Percentiles rank a stretch among this genome's conserved stretches.
These are phyloP conservation scores for Heliconius ismenius DNA, from an alignment of 2,888 invertebrate species.

Conservation along the genomic window DNA sequence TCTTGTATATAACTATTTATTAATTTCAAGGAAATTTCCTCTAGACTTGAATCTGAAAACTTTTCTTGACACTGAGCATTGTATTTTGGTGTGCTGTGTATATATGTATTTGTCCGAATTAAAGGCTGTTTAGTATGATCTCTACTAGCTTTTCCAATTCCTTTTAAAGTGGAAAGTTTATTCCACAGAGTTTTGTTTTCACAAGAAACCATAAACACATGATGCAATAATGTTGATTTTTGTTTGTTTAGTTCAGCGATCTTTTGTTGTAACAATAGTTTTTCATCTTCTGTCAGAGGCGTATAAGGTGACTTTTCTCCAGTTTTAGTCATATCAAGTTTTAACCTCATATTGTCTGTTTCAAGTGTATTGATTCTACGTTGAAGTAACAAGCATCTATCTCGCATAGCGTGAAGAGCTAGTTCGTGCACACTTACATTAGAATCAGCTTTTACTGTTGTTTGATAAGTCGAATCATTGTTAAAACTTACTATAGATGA, in stretches of 20 bases:
- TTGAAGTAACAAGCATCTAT: slow-evolving; percentile 89
- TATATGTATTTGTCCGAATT: slow-evolving; percentile 83
- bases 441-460: slow-evolving; percentile 69
- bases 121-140: slow-evolving; percentile 62
- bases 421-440: slow-evolving; percentile 85
- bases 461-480: slow-evolving; percentile 73
- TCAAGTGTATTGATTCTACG: slow-evolving; percentile 86
- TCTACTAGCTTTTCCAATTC: slow-evolving; percentile 58
- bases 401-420: slow-evolving; percentile 90
- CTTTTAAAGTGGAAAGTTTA: slow-evolving; percentile 83
- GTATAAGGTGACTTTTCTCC: slow-evolving; percentile 59
- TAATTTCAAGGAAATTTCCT: slow-evolving; percentile 88
- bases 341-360: slow-evolving; percentile 87
- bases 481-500: slow-evolving; percentile 77
- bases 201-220: slow-evolving; percentile 89
- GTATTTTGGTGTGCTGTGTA: slow-evolving; percentile 84
- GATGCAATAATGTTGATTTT: slow-evolving; percentile 88
- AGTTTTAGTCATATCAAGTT: slow-evolving; percentile 64
- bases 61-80: slow-evolving; percentile 81
- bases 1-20: slow-evolving; percentile 86
- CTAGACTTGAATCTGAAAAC: slow-evolving; percentile 84
- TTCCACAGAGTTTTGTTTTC: slow-evolving; percentile 92
- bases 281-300: slow-evolving; percentile 72
- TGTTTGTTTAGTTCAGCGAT: slow-evolving; percentile 87
- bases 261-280: slow-evolving; percentile 80